phyloP scores from a whole-genome alignment of 2,888 invertebrate genomes.

The Himalopsyche tibetana region DNA sequence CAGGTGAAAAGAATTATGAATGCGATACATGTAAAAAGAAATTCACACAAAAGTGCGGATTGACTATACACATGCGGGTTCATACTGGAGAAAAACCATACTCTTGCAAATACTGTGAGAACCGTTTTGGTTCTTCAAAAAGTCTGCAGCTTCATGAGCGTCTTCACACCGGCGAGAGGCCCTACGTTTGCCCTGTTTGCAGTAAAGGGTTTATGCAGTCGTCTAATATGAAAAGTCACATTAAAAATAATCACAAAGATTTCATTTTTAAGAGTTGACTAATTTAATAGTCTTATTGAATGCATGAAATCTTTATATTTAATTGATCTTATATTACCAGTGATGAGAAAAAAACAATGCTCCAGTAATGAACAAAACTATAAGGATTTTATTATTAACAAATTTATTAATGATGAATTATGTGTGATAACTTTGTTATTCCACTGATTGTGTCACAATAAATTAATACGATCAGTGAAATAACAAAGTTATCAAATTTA shows the following conservation, averaged over 20 bases:
- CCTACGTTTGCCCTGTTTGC: constrained; percentile 9
- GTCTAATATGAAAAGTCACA: constrained; percentile 28
- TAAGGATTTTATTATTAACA: no score
- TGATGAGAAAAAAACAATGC: no score
- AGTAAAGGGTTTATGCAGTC: constrained; percentile 33
- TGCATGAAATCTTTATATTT: no score
- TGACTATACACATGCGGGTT: constrained; percentile 9
- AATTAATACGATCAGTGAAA: no score
- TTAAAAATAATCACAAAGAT: constrained; percentile 35
- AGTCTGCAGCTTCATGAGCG: constrained; percentile 22
- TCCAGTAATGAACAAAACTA: no score
- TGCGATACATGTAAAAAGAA: constrained; percentile 12
- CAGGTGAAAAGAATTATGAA: constrained; percentile 22
- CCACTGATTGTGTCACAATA: no score
- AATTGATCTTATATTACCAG: no score
- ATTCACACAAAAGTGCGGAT: constrained; percentile 17
- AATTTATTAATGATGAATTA: no score
- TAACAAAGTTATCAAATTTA: no score
- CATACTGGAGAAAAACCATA: constrained; percentile 25
- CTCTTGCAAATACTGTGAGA: constrained; percentile 34
- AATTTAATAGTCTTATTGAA: no score
- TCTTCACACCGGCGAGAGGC: constrained; percentile 19
- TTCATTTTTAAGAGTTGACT: constrained; percentile 7
- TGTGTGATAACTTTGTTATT: no score
- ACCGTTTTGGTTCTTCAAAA: neutral